These are phyloP conservation scores for Proteles cristata DNA, from an alignment of 2,113 vertebrate genomes.

Conservation along the genomic window DNA sequence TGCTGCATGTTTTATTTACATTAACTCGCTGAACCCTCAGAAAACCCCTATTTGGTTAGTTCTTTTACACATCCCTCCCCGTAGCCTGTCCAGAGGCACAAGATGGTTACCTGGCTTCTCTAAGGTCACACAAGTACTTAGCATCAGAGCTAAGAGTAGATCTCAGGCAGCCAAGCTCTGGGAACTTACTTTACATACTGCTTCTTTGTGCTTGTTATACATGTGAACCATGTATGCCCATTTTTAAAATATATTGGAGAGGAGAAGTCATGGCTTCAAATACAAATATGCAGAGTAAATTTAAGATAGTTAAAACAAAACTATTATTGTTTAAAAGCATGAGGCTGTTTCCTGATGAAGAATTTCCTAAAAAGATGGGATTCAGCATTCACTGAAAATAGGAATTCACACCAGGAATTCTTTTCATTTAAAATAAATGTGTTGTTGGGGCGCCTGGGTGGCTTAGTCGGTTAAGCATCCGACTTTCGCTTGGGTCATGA, in stretches of 20 bases:
- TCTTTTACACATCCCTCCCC: background rate
- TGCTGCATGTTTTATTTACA: background rate
- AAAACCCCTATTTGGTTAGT: background rate
- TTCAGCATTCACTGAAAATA: background rate
- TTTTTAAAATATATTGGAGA: background rate
- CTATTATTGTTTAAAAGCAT: conserved; percentile 15
- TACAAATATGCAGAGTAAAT: background rate
- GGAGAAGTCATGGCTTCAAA: background rate
- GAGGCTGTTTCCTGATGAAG: background rate
- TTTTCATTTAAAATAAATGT: conserved; percentile 48
- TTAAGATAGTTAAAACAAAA: background rate
- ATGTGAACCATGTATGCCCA: background rate
- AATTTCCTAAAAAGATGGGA: background rate
- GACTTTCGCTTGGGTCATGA: no score
- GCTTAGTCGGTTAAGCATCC: no score
- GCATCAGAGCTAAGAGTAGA: background rate
- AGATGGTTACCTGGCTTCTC: background rate
- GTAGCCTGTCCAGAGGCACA: background rate
- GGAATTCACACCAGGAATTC: background rate
- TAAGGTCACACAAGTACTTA: background rate
- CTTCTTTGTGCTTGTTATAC: background rate
- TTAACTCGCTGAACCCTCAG: background rate
- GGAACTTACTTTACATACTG: background rate
- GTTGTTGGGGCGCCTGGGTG: no score
- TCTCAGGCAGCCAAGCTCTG: background rate